phyloP scores from a whole-genome alignment of 2,797 vertebrate genomes.

The Toxotes lorentzi region DNA sequence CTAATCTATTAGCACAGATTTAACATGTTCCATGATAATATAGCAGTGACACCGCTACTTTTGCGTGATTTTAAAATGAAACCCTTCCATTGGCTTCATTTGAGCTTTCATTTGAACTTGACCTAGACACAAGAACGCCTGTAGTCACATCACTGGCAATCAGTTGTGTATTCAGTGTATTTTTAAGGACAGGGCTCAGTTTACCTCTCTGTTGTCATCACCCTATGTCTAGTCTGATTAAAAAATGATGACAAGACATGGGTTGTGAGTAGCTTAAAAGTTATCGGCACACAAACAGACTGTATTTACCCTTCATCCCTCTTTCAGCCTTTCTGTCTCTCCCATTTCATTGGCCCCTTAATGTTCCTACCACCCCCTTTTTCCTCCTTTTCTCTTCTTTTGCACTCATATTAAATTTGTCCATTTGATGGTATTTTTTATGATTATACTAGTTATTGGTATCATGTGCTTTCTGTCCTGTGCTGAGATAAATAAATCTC shows the following conservation, averaged over 20 bases:
- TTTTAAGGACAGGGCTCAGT: constrained; percentile 24
- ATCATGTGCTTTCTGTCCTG: neutral
- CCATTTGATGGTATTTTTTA: neutral
- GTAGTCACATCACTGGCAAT: constrained; percentile 14
- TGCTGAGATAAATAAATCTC: neutral
- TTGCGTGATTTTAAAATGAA: neutral
- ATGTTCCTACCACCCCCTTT: neutral
- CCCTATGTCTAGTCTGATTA: constrained; percentile 62
- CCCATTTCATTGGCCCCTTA: neutral
- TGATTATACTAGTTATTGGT: neutral
- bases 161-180: constrained; percentile 32
- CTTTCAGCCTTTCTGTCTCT: constrained; percentile 11
- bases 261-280: constrained; percentile 42
- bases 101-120: neutral
- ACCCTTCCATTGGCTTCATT: neutral
- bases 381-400: neutral
- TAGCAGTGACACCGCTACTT: neutral
- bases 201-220: constrained; percentile 46
- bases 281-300: constrained; percentile 50
- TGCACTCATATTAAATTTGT: neutral
- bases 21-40: neutral
- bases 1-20: neutral
- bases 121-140: neutral
- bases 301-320: constrained; percentile 36
- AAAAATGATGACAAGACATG: constrained; percentile 73